These are phyloP conservation scores for Hyphantria cunea DNA, from an alignment of 1,140 invertebrate species.

Conservation along the genomic window DNA sequence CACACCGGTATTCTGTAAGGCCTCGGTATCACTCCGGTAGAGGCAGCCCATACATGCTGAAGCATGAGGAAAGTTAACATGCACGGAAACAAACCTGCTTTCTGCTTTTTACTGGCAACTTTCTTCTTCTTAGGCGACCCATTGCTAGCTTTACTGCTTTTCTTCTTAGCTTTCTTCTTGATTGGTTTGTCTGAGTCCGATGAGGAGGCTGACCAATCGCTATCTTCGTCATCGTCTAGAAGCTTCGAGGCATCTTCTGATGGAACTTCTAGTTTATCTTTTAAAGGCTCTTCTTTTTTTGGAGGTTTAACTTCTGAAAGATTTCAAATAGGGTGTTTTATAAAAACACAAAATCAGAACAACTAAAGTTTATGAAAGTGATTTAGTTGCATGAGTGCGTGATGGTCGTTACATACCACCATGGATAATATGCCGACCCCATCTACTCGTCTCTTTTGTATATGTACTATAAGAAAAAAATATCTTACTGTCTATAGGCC, in stretches of 20 bases:
- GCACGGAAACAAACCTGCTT: conserved; percentile 24
- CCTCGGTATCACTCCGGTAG: too few relatives aligned
- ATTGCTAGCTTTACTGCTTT: conserved; percentile 25
- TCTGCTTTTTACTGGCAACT: conserved; percentile 37
- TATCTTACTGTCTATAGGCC: conserved; percentile 13
- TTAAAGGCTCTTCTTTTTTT: conserved; percentile 45
- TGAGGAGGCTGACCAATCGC: conserved; percentile 54
- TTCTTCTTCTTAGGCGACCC: conserved; percentile 45
- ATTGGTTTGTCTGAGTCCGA: conserved; percentile 67
- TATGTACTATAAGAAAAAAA: not conserved
- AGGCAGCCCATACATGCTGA: too few relatives aligned
- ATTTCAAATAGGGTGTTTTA: too few relatives aligned
- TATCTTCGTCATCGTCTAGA: conserved; percentile 38
- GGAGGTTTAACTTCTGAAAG: conserved; percentile 51
- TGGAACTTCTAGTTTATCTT: conserved; percentile 17
- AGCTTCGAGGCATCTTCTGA: conserved; percentile 31
- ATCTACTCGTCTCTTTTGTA: too few relatives aligned
- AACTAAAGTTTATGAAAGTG: too few relatives aligned
- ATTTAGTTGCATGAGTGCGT: too few relatives aligned
- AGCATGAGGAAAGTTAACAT: too few relatives aligned
- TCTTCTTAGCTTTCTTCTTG: conserved; percentile 49
- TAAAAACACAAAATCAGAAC: too few relatives aligned
- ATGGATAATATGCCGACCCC: too few relatives aligned
- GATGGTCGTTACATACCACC: too few relatives aligned
- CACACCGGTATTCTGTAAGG: too few relatives aligned